These are phyloP conservation scores for Idaea dimidiata DNA, from an alignment of 2,888 invertebrate species.

Conservation along the genomic window DNA sequence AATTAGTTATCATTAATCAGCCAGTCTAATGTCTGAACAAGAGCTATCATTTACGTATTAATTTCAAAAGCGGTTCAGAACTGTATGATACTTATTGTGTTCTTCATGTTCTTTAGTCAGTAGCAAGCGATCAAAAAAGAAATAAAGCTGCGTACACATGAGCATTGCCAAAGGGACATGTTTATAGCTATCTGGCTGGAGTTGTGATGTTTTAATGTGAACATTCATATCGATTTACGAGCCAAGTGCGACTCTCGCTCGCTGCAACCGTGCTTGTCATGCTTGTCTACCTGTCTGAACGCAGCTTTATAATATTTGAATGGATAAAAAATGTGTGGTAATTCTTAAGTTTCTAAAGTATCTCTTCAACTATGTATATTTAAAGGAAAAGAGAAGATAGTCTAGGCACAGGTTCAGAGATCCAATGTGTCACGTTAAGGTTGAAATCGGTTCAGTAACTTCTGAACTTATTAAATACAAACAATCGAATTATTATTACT, in stretches of 20 bases:
- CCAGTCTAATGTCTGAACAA: background rate
- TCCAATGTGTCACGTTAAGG: too few relatives aligned
- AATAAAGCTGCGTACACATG: conserved; percentile 31
- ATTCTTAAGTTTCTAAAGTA: too few relatives aligned
- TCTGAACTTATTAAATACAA: too few relatives aligned
- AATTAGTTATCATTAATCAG: background rate
- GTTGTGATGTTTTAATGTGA: conserved; percentile 52
- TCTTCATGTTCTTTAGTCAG: background rate
- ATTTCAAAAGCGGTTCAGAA: background rate
- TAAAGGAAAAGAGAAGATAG: too few relatives aligned
- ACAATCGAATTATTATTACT: too few relatives aligned
- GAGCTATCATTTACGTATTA: background rate
- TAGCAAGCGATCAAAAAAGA: background rate
- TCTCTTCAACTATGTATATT: background rate
- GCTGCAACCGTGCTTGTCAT: background rate
- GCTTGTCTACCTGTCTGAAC: background rate
- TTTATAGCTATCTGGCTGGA: conserved; percentile 44
- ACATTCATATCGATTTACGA: conserved; percentile 63
- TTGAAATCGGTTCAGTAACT: too few relatives aligned
- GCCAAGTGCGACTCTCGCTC: conserved; percentile 7
- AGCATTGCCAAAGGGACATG: conserved; percentile 44
- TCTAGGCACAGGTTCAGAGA: too few relatives aligned
- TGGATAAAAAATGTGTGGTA: background rate
- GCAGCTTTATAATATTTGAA: background rate
- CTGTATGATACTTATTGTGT: background rate